A percentile compares a stretch with the other conserved stretches of the same genome.
Conservation (phyloP, 2,888 invertebrate genomes). For the Platypus cylindrus region DNA sequence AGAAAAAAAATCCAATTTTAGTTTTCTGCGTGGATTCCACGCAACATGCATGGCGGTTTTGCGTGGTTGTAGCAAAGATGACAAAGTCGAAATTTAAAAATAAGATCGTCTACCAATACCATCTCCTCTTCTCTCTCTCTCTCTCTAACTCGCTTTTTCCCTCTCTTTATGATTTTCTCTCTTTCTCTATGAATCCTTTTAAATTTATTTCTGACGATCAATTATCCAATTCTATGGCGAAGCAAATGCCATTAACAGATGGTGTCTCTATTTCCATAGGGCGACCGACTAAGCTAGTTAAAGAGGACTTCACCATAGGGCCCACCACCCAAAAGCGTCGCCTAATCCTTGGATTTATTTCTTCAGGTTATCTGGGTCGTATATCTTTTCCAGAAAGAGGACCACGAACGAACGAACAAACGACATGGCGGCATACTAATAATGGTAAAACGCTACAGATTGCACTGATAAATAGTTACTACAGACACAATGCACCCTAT, state of each 20-base stretch:
- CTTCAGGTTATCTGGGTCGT: slow-evolving; percentile 36
- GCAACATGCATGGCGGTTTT: too few species aligned
- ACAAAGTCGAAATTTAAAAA: too few species aligned
- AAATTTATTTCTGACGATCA: slow-evolving; percentile 10
- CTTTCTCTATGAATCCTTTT: slow-evolving; percentile 17
- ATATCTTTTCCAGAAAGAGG: slow-evolving; percentile 30
- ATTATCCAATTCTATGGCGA: slow-evolving; percentile 9
- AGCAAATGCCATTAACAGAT: slow-evolving; percentile 15
- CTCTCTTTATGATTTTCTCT: not conserved
- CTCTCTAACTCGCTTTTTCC: not conserved
- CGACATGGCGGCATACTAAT: slow-evolving; percentile 35
- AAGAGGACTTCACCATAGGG: slow-evolving; percentile 12
- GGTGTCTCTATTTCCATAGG: slow-evolving; percentile 14
- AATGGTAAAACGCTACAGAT: slow-evolving; percentile 37
- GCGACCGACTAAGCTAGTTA: slow-evolving; percentile 12
- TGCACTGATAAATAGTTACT: slow-evolving; percentile 36
- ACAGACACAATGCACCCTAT: slow-evolving; percentile 32
- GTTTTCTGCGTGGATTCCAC: too few species aligned
- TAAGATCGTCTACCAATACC: too few species aligned
- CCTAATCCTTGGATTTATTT: slow-evolving; percentile 36
- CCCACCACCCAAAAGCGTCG: too few species aligned
- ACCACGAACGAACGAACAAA: slow-evolving; percentile 25
- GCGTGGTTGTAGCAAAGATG: too few species aligned
- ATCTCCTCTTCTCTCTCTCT: not conserved
- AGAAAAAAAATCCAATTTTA: too few species aligned